Conservation (phyloP, 2,797 vertebrate genomes). For the Calcarius lapponicus region DNA sequence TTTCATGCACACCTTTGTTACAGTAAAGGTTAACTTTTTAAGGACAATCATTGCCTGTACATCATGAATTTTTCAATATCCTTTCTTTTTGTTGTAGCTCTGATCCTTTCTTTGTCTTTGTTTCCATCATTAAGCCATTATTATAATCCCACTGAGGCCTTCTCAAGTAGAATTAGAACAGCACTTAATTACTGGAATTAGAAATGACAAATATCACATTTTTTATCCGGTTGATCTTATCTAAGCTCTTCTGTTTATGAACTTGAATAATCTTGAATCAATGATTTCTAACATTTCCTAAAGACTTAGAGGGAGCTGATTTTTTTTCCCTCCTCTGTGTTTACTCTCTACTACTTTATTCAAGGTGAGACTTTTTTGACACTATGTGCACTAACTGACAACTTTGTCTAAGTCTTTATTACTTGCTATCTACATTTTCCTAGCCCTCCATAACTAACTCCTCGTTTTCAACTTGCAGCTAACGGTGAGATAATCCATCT, state of each 20-base stretch:
- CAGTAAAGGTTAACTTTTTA: slow-evolving; percentile 47
- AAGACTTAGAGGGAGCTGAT: not conserved
- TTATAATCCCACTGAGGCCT: slow-evolving; percentile 76
- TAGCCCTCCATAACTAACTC: not conserved
- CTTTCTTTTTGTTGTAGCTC: slow-evolving; percentile 71
- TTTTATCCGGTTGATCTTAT: slow-evolving; percentile 76
- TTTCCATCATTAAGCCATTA: slow-evolving; percentile 75
- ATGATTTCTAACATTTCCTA: slow-evolving; percentile 71
- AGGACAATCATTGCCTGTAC: not conserved
- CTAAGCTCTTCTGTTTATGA: slow-evolving; percentile 72
- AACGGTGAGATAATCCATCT: not conserved
- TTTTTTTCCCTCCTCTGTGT: not conserved
- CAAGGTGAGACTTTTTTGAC: not conserved
- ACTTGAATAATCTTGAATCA: slow-evolving; percentile 76
- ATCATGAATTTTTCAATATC: slow-evolving; percentile 76
- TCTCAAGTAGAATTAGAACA: slow-evolving; percentile 76
- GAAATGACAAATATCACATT: slow-evolving; percentile 78
- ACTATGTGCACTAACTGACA: not conserved
- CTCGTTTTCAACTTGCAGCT: not conserved
- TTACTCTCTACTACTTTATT: slow-evolving; percentile 34
- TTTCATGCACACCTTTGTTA: not conserved
- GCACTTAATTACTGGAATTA: slow-evolving; percentile 80
- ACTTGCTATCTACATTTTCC: not conserved
- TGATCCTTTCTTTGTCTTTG: slow-evolving; percentile 75
- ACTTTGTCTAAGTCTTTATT: not conserved